Evolutionary conservation across 2,888 invertebrate genomes (phyloP), one percentile per base, ranked within the genome.

Genomic region (Archips xylosteana): DNA sequence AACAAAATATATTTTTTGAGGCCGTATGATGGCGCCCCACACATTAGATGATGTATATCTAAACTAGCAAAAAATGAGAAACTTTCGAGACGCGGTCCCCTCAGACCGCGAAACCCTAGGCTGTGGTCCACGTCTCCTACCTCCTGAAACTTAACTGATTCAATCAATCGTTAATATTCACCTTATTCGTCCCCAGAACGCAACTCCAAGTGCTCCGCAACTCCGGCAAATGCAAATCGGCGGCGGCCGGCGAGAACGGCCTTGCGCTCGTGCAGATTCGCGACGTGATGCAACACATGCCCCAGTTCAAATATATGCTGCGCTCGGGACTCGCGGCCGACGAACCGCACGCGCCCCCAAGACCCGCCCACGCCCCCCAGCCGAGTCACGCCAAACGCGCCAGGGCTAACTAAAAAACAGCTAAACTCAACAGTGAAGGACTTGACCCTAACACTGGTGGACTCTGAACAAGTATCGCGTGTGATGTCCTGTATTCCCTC

Each of bases 261-360:
- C 92, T 97, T 87, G 97, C 97, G 57, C 92, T 98, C 80, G 97
- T 98, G 71, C 97, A 97, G 92, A 97, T 98, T 80, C 96, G 97
- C 76, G 97, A 97, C 92, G 96, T 98, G 77, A 96, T 97, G 93
- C 96, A 96, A 85, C 97, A 96, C 90, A 97, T 97, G 97, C 97
- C 97, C 45, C 98, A 98, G 91, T 94, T 98, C 91, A 97, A 97
- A 87, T 98, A 97, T 94, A 97, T 98, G 97, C 95, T 97, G 91
- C 95, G 95, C 73, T 95, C 95, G 10, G 93, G 90, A 0, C 81
- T 85, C 59, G 83, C 87, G 2, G 81, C 79, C 63, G 91, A 91
- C 79, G 92, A 86, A 76, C 83, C 81, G 32, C 67, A 66, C 75
- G 72, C 71, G 13, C 60, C 71, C 12, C 60, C 76, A 23, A 73